phyloP scores from a whole-genome alignment of 2,113 vertebrate genomes.

The human (Homo sapiens) region GRCh38 chr20:21787001-21787500 shows the following conservation, averaged over 20 bases:
- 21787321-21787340: background rate
- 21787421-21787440: too few species aligned
- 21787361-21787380: too few species aligned
- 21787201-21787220: background rate
- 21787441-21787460: too few species aligned
- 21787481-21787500: too few species aligned
- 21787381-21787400: too few species aligned
- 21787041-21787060: background rate
- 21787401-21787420: too few species aligned
- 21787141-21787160: background rate
- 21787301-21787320: background rate
- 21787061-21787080: background rate
- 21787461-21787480: too few species aligned
- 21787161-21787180: background rate
- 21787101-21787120: background rate
- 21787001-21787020: background rate
- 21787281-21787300: background rate
- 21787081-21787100: background rate
- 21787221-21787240: background rate
- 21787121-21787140: accelerated
- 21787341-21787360: background rate
- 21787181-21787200: background rate
- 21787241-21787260: too few species aligned
- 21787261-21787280: background rate
- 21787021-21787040: background rate